Base-by-base conservation (phyloP, 2,888 invertebrate species). In the Eulithis prunata region DNA sequence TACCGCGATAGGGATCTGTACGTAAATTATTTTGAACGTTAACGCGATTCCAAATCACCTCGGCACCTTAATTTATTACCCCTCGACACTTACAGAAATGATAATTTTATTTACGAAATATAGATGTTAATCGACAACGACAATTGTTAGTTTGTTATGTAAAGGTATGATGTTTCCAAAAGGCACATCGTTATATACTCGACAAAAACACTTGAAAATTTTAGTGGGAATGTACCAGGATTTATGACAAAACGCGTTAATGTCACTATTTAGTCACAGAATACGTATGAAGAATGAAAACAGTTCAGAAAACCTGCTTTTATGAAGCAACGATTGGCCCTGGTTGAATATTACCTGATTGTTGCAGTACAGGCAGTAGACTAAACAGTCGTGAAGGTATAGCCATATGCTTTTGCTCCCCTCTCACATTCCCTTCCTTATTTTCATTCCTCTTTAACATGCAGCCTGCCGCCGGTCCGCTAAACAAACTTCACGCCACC, bases 401-500 rank as follows among this genome's bases (percentile, higher is more conserved):
- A 2, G 8, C 2, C 8, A 41, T 3, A 11, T 8, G 41, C 6
- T 11, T 69, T 62, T 69, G 67, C 73, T 66, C 71, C 55, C 63
- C n/a, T 68, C 53, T 54, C 68, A 56, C 54, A 14, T 43, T 53
- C 38, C 68, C 41, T 11, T 41, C 41, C 10, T 10, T 1, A 8
- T 11, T 41, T 41, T 8, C 41, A 3, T 3, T 10, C 41, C 8
- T 41, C 10, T 8, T 8, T 8, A 41, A 41, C 41, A 2, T 21
- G 21, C 70, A 73, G 60, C 73, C 74, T 73, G 84, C 88, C 85
- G 84, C 83, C 86, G 90, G 89, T 89, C 87, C 87, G 83, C 89
- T 91, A 91, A 91, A 90, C 92, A 91, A 92, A 92, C 91, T 88
- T 91, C 90, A 91, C 90, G 91, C 88, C 82, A 83, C 82, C 84